Evolutionary conservation across 2,888 invertebrate species (phyloP).

Genomic region (Diploptera punctata): DNA sequence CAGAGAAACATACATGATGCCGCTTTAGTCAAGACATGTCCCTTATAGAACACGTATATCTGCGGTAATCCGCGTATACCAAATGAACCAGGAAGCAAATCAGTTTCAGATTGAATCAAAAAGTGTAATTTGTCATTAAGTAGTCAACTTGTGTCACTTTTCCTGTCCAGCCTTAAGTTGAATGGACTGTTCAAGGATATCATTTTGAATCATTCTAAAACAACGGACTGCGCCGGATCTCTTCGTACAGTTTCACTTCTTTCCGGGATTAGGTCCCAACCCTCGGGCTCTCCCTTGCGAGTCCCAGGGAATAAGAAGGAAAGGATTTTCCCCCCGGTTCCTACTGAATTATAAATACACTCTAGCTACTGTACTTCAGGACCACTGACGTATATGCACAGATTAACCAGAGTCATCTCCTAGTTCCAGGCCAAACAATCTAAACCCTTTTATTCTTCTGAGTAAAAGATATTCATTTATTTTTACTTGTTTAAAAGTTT

Average conservation of each 20-base stretch:
- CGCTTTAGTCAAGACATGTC: no score
- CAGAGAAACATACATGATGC: no score
- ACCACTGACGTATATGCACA: neutral
- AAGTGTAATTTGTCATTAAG: no score
- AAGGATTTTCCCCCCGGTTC: slow-evolving; percentile 40
- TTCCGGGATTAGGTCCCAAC: slow-evolving; percentile 39
- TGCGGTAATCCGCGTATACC: neutral
- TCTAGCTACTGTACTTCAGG: neutral
- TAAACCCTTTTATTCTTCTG: no score
- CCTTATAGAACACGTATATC: no score
- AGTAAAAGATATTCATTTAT: no score
- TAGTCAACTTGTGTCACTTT: no score
- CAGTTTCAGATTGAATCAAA: no score
- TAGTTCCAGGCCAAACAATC: no score
- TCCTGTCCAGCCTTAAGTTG: no score
- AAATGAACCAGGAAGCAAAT: neutral
- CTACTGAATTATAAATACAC: slow-evolving; percentile 25
- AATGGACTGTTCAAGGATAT: no score
- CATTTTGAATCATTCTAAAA: neutral
- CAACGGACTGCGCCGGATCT: neutral
- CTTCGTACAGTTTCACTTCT: slow-evolving; percentile 35
- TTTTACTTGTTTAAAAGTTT: no score
- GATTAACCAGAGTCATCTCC: slow-evolving; percentile 5
- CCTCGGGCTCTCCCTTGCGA: slow-evolving; percentile 19
- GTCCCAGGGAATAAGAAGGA: slow-evolving; percentile 41